phyloP scores from a whole-genome alignment of 2,113 vertebrate species.

The Mesocricetus auratus region DNA sequence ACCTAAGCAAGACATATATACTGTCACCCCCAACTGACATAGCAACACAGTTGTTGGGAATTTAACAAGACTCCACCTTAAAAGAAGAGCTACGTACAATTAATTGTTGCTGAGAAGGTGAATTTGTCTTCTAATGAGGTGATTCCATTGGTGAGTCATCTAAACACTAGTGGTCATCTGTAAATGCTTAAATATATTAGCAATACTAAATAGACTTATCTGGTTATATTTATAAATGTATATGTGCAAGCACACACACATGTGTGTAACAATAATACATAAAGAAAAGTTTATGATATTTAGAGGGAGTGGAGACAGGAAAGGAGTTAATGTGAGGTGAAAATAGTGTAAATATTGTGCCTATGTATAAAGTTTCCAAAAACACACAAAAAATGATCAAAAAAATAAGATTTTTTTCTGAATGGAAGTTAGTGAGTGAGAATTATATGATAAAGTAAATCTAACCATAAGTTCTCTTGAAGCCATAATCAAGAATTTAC shows the following conservation, averaged over 20 bases:
- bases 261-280: background rate
- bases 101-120: too few species aligned
- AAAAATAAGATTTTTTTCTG: background rate
- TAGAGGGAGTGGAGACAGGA: background rate
- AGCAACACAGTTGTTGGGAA: too few species aligned
- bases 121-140: too few species aligned
- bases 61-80: too few species aligned
- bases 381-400: background rate
- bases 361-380: background rate
- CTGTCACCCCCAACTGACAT: too few species aligned
- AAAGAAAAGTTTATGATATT: background rate
- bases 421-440: background rate
- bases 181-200: too few species aligned
- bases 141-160: too few species aligned
- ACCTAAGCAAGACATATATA: too few species aligned
- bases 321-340: background rate
- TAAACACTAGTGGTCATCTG: too few species aligned
- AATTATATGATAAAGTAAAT: background rate
- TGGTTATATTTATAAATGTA: too few species aligned
- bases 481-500: background rate
- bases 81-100: too few species aligned
- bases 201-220: too few species aligned
- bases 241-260: background rate
- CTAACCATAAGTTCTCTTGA: background rate
- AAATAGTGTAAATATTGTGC: background rate